Percentiles rank a stretch among this genome's conserved stretches.
Evolutionary conservation across 2,113 vertebrate species (phyloP).

Genomic region (Chaetops frenatus): DNA sequence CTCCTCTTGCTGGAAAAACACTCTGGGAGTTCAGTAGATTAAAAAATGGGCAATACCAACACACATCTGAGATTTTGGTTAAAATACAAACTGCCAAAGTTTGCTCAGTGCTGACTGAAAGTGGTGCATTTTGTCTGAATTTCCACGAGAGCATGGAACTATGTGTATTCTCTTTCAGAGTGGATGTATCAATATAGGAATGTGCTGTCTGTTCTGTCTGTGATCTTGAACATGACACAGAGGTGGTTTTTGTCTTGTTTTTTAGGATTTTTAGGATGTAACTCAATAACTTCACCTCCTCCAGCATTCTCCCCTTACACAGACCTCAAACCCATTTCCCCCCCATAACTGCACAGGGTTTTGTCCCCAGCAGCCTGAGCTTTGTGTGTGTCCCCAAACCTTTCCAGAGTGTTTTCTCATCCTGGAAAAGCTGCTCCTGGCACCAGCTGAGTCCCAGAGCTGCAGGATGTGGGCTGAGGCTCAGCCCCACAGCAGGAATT

Average conservation of each 20-base stretch:
- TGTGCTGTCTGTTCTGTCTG: background rate
- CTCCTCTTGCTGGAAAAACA: background rate
- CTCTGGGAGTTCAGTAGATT: background rate
- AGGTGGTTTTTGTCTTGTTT: background rate
- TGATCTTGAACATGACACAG: background rate
- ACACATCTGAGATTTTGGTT: background rate
- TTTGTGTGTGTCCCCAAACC: background rate
- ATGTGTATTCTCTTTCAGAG: background rate
- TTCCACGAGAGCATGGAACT: background rate
- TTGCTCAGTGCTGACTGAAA: background rate
- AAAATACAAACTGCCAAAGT: background rate
- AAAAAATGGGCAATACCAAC: background rate
- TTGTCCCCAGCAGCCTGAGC: background rate
- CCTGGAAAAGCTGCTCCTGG: background rate
- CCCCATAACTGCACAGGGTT: fast-evolving
- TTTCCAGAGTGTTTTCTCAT: background rate
- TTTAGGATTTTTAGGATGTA: background rate
- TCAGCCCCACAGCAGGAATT: background rate
- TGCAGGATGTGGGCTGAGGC: background rate
- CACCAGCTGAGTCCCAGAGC: background rate
- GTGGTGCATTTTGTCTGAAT: background rate
- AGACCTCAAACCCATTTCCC: background rate
- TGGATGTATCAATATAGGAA: background rate
- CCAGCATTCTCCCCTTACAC: background rate
- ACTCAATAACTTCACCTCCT: background rate